Evolutionary conservation across 2,888 invertebrate species (phyloP).

Genomic region (Tethea ocularis): DNA sequence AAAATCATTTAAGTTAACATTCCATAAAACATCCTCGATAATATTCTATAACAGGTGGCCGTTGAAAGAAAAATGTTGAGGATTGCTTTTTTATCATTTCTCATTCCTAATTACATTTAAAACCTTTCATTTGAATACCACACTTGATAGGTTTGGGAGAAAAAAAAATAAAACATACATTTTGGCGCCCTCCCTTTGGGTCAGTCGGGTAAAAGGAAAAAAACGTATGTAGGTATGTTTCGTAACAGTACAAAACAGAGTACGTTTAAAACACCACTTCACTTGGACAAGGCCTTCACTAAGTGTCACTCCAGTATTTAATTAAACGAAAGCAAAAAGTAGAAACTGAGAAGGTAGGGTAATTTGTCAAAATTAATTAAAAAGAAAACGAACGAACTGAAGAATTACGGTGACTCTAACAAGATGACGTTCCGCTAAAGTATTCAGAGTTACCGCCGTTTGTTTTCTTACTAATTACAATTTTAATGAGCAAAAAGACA

Average conservation of each 20-base stretch:
- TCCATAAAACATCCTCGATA: not conserved
- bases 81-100: no score
- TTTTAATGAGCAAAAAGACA: constrained; percentile 24
- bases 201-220: no score
- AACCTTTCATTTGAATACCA: no score
- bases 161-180: no score
- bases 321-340: constrained; percentile 78
- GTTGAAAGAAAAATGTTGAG: not conserved
- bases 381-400: constrained; percentile 74
- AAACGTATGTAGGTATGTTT: constrained; percentile 38
- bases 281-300: constrained; percentile 60
- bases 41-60: not conserved
- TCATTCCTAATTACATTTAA: no score
- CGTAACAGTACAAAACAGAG: constrained; percentile 64
- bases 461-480: constrained; percentile 54
- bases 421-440: constrained; percentile 58
- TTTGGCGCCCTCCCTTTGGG: no score
- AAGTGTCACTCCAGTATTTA: constrained; percentile 82
- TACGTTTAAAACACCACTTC: constrained; percentile 40
- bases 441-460: constrained; percentile 51
- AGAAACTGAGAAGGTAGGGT: constrained; percentile 75
- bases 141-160: no score
- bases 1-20: constrained; percentile 13
- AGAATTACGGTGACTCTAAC: constrained; percentile 69
- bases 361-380: constrained; percentile 84